Evolutionary conservation across 1,140 invertebrate species (phyloP), one percentile per base, ranked within the genome.

Genomic region (Idris sp.): DNA sequence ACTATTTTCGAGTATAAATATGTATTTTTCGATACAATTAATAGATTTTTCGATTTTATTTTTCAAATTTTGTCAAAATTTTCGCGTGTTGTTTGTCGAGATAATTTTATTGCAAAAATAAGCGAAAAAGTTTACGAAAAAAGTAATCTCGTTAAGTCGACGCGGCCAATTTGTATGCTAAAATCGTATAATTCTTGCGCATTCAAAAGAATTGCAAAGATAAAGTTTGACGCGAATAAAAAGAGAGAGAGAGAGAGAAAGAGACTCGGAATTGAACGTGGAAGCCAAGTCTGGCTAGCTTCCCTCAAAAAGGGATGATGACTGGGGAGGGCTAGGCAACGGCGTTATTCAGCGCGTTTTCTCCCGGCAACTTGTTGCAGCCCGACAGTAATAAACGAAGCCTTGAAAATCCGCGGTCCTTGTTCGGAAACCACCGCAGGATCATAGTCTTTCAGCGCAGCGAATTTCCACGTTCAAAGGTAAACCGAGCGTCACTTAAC

Each of bases 341-440:
- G 53, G 69, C 65, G 72, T 64, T 78, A 76, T 71, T 71, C 65
- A 40, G 28, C 53, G 56, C 65, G 56, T 76, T 74, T 68, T 71
- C 73, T 72, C 16, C 18, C 46, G 40, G 64, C 78, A 77, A 79
- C 78, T 77, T 77, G 77, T 79, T 79, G 78, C 77, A 73, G 75
- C 33, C n/a, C 40, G 51, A 74, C 75, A 54, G 56, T 78, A 76
- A 77, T 79, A 77, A 78, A 79, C 73, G 76, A 78, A 75, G 73
- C 78, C 68, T 75, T 76, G 72, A 77, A 77, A 67, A 76, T 68
- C 64, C 76, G 49, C 51, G 59, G 53, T 59, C 61, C 59, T 73
- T 35, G 59, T 65, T 73, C 38, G 61, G 36, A 59, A 72, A 59
- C 51, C 51, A 51, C 46, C 53, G 53, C 51, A 59, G 54, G 53